phyloP scores from a whole-genome alignment of 2,888 invertebrate genomes.

The Agrilus mali region DNA sequence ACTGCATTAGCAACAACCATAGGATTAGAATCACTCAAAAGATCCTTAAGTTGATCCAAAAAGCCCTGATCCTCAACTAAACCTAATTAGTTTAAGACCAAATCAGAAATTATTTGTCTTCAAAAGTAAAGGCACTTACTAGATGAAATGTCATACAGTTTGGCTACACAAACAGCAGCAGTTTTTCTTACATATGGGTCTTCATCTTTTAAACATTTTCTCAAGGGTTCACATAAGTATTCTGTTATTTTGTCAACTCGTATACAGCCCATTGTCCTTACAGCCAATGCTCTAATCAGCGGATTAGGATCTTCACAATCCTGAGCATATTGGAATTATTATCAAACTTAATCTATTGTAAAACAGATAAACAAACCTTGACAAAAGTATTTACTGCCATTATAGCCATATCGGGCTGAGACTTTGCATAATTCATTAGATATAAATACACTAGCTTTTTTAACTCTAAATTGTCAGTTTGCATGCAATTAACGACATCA shows the following conservation, averaged over 20 bases:
- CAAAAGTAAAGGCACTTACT: constrained; percentile 33
- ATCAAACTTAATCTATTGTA: not conserved
- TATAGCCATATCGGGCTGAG: constrained; percentile 99
- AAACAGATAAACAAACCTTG: constrained; percentile 55
- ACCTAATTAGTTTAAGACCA: constrained; percentile 16
- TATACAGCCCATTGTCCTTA: constrained; percentile 99
- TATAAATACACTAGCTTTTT: constrained; percentile 98
- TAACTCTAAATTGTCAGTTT: constrained; percentile 96
- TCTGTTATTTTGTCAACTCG: constrained; percentile 99
- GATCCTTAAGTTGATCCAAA: constrained; percentile 89
- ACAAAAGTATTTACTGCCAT: constrained; percentile 99
- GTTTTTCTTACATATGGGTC: constrained; percentile 98
- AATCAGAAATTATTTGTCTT: not conserved
- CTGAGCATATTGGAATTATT: constrained; percentile 34
- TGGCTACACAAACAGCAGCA: constrained; percentile 98
- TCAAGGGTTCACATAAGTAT: constrained; percentile 93
- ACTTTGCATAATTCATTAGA: constrained; percentile 99
- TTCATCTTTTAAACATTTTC: constrained; percentile 90
- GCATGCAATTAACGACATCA: constrained; percentile 99
- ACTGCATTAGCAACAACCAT: constrained; percentile 99
- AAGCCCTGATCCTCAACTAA: constrained; percentile 78
- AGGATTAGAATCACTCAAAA: constrained; percentile 97
- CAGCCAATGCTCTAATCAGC: constrained; percentile 93
- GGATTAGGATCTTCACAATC: constrained; percentile 99
- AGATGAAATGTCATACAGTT: constrained; percentile 89